Percentiles rank a stretch among this genome's conserved stretches.
phyloP scores from a whole-genome alignment of 1,140 invertebrate species.

The Tigriopus japonicus region DNA sequence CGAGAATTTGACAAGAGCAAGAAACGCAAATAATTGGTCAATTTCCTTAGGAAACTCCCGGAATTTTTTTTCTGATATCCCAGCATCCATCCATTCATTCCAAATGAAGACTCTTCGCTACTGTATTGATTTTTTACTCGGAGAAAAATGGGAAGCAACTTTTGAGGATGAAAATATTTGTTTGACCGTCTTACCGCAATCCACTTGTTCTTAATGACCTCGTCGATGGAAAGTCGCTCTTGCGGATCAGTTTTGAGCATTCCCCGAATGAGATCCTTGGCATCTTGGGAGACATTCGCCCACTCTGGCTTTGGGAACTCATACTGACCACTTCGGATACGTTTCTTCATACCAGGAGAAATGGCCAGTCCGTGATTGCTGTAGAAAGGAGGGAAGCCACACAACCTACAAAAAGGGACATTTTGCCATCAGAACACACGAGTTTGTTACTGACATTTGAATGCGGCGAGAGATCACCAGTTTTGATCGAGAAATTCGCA shows the following conservation, averaged over 20 bases:
- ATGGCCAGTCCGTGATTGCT: slow-evolving; percentile 91
- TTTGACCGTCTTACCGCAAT: slow-evolving; percentile 45
- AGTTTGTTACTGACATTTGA: too few species aligned
- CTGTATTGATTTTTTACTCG: too few species aligned
- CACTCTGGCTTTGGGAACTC: slow-evolving; percentile 92
- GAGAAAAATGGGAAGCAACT: too few species aligned
- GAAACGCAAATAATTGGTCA: too few species aligned
- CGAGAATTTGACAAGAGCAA: too few species aligned
- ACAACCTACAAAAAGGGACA: slow-evolving; percentile 44
- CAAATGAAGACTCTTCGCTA: too few species aligned
- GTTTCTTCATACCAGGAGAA: slow-evolving; percentile 97
- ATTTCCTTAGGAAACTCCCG: too few species aligned
- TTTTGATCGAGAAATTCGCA: too few species aligned
- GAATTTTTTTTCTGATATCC: too few species aligned
- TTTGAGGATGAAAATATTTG: too few species aligned
- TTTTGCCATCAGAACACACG: neutral
- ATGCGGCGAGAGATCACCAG: too few species aligned
- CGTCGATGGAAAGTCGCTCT: slow-evolving; percentile 66
- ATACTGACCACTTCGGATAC: slow-evolving; percentile 81
- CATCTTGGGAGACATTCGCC: slow-evolving; percentile 77
- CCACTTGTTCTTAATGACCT: slow-evolving; percentile 78
- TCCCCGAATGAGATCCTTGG: slow-evolving; percentile 81
- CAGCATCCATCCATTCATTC: too few species aligned
- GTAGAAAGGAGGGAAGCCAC: slow-evolving; percentile 96
- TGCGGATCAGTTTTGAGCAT: slow-evolving; percentile 84